Percentiles rank a stretch among this genome's conserved stretches.
These are phyloP conservation scores for Festucalex cinctus DNA, from an alignment of 2,113 vertebrate genomes.

Conservation along the genomic window DNA sequence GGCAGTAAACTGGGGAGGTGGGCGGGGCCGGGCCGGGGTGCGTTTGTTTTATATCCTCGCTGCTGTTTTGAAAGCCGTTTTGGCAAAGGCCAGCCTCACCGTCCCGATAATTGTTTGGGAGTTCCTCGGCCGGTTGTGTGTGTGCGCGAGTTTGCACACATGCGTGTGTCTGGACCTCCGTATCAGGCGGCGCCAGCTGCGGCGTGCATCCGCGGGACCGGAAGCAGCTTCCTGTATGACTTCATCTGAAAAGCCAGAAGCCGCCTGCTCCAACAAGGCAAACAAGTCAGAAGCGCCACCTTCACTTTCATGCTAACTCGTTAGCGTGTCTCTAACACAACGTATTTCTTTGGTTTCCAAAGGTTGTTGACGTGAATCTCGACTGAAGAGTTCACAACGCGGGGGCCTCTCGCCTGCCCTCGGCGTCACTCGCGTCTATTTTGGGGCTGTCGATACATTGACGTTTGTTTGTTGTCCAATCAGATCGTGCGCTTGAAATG, in stretches of 20 bases:
- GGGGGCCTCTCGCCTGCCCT: constrained; percentile 23
- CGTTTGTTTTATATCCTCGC: constrained; percentile 21
- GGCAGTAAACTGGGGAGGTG: constrained; percentile 30
- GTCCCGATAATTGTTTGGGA: constrained; percentile 58
- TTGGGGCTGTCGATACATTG: constrained; percentile 64
- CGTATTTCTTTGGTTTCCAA: no score
- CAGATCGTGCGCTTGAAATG: constrained; percentile 76
- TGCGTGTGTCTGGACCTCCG: constrained; percentile 8
- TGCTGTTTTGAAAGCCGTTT: not conserved
- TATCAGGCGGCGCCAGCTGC: constrained; percentile 64
- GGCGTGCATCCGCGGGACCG: constrained; percentile 38
- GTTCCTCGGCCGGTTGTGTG: constrained; percentile 38
- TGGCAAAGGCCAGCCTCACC: constrained; percentile 34
- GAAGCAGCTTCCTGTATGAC: constrained; percentile 59
- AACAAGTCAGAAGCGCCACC: not conserved
- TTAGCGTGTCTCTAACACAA: no score
- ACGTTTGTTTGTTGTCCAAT: constrained; percentile 77
- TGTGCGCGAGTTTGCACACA: constrained; percentile 42
- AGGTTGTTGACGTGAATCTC: not conserved
- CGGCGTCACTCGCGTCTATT: constrained; percentile 50
- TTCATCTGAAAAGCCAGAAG: constrained; percentile 42
- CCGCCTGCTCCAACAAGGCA: not conserved
- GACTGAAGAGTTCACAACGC: constrained; percentile 26
- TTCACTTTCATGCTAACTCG: not conserved
- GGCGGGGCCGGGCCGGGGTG: not conserved